Evolutionary conservation across 2,113 vertebrate species (phyloP), one percentile per base, ranked within the genome.

Genomic region (Amblyornis subalaris): DNA sequence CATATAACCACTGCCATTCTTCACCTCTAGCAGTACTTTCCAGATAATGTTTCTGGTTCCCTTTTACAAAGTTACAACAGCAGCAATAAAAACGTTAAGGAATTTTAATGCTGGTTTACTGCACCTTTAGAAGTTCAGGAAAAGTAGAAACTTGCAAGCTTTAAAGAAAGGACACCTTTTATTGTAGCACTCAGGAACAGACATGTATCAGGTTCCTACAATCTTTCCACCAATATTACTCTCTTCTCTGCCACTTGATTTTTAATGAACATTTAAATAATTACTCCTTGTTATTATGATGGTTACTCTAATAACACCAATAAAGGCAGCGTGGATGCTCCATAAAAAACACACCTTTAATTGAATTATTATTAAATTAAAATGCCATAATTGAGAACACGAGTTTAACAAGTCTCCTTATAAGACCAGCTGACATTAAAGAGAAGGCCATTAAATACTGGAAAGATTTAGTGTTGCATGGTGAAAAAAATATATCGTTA

Each of bases 221-320:
- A 9, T 60, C 91, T 78, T 76, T 79, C 33, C 58, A 48, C 35
- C 84, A 82, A 21, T 61, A 31, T 72, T 91, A 75, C 66, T 84
- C 79, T 55, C 45, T 91, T 47, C 29, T n/a, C 5, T 50, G 53
- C 51, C n/a, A 64, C 83, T 94, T 10, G 7, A 77, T 91, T 96
- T 92, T 88, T 96, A 97, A 97, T 85, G 76, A 95, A 91, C 50
- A 89, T 96, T 97, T 97, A 97, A 95, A 95, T 94, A 97, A 97
- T 95, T 92, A 91, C 55, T 93, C 72, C 72, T 95, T 94, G 93
- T 95, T 95, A 86, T 94, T 83, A 96, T 69, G 77, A 87, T 31
- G 14, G 86, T 85, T 96, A 90, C 72, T 93, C 77, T 95, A 96
- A 96, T 95, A 96, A 96, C 71, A 91, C 93, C 89, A 97, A 88